phyloP scores from a whole-genome alignment of 1,140 invertebrate species.

The Sitophilus oryzae region DNA sequence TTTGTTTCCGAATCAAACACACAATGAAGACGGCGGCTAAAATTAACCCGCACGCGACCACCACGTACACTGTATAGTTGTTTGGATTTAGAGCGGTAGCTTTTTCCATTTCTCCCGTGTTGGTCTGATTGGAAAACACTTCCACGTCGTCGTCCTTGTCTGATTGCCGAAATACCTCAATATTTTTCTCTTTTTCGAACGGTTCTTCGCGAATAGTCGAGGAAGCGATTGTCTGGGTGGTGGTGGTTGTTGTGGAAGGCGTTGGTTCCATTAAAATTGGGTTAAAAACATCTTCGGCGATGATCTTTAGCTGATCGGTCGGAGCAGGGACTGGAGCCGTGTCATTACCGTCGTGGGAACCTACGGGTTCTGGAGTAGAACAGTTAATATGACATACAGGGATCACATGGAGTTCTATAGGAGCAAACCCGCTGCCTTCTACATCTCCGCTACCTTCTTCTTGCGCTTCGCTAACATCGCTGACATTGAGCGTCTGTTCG shows the following conservation, averaged over 20 bases:
- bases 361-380: conserved; percentile 28
- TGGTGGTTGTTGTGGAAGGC: conserved; percentile 2
- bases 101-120: conserved; percentile 29
- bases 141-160: conserved; percentile 15
- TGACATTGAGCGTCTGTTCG: conserved; percentile 42
- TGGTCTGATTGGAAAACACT: conserved; percentile 14
- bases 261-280: conserved; percentile 15
- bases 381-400: conserved; percentile 31
- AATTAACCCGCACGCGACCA: conserved; percentile 26
- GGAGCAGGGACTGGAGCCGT: conserved; percentile 18
- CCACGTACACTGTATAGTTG: conserved; percentile 28
- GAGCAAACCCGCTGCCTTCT: conserved; percentile 28
- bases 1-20: conserved; percentile 25
- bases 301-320: conserved; percentile 27
- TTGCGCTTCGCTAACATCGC: conserved; percentile 21
- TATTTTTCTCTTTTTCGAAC: conserved; percentile 9
- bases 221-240: conserved; percentile 4
- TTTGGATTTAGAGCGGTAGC: conserved; percentile 25
- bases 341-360: conserved; percentile 25
- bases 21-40: conserved; percentile 24
- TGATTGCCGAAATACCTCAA: conserved; percentile 14
- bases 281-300: conserved; percentile 28
- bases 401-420: conserved; percentile 14
- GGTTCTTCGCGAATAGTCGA: conserved; percentile 9
- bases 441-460: conserved; percentile 33